Evolutionary conservation across 2,797 vertebrate genomes (phyloP).

Genomic region (Periophthalmus magnuspinnatus): DNA sequence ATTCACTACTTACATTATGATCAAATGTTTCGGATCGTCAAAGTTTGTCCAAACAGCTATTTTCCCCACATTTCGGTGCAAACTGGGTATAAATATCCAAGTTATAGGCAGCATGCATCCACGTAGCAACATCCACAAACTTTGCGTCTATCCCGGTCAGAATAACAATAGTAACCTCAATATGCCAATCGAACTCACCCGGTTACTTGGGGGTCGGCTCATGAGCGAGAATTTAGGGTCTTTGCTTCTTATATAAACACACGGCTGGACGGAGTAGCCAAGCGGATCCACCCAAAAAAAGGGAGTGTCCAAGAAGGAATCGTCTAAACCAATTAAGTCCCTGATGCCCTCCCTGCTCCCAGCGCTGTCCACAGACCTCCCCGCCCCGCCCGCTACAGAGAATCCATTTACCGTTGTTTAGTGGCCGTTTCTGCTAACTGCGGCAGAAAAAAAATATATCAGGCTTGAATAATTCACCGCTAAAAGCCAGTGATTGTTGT

Average conservation of each 20-base stretch:
- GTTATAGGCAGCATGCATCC: slow-evolving; percentile 67
- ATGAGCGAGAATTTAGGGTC: slow-evolving; percentile 67
- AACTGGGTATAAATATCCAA: slow-evolving; percentile 42
- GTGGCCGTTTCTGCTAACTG: slow-evolving; percentile 77
- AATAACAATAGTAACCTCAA: slow-evolving; percentile 8
- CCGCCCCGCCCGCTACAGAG: slow-evolving; percentile 43
- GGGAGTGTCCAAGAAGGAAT: slow-evolving; percentile 85
- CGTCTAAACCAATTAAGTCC: slow-evolving; percentile 81
- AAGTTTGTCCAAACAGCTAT: slow-evolving; percentile 22
- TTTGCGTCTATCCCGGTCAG: neutral
- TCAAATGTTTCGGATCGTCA: slow-evolving; percentile 5
- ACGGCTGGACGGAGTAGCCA: slow-evolving; percentile 58
- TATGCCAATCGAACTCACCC: slow-evolving; percentile 81
- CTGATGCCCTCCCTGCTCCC: neutral
- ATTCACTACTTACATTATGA: neutral
- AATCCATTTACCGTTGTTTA: slow-evolving; percentile 93
- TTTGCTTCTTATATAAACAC: slow-evolving; percentile 76
- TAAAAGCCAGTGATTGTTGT: slow-evolving; percentile 88
- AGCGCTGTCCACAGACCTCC: neutral
- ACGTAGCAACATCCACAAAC: slow-evolving; percentile 26
- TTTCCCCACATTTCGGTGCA: slow-evolving; percentile 17
- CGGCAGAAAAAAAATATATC: slow-evolving; percentile 85
- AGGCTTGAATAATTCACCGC: slow-evolving; percentile 95
- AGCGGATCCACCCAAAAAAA: slow-evolving; percentile 76
- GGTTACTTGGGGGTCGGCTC: slow-evolving; percentile 80